phyloP scores from a whole-genome alignment of 2,113 vertebrate species.

The Emydura subglobosa region DNA sequence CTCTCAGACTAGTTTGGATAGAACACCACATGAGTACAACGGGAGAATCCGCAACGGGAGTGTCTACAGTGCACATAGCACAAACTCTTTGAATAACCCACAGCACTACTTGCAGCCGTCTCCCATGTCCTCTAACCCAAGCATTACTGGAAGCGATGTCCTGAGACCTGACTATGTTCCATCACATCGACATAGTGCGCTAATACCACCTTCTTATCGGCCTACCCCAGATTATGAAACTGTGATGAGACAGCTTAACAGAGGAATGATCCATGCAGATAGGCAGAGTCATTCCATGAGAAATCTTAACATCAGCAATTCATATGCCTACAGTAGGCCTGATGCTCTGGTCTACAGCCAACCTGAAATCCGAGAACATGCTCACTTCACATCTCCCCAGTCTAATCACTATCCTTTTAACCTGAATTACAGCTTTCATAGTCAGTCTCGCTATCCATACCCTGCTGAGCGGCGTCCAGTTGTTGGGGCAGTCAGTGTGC shows the following conservation, averaged over 20 bases:
- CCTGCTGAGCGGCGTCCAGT: constrained; percentile 89
- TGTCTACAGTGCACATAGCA: constrained; percentile 97
- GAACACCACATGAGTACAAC: constrained; percentile 88
- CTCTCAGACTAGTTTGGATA: constrained; percentile 96
- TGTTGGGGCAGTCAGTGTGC: constrained; percentile 95
- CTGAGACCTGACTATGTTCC: constrained; percentile 91
- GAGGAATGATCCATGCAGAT: constrained; percentile 82
- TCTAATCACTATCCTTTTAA: constrained; percentile 87
- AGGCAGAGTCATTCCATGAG: constrained; percentile 95
- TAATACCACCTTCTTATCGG: constrained; percentile 95
- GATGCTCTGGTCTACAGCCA: constrained; percentile 98
- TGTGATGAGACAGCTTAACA: constrained; percentile 94
- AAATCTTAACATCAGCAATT: constrained; percentile 93
- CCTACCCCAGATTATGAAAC: constrained; percentile 97
- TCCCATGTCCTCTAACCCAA: constrained; percentile 97
- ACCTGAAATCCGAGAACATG: constrained; percentile 94
- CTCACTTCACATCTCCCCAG: constrained; percentile 75
- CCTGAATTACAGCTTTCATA: constrained; percentile 94
- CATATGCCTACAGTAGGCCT: constrained; percentile 93
- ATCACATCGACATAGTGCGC: constrained; percentile 92
- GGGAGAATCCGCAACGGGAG: constrained; percentile 95
- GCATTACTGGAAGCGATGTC: constrained; percentile 94
- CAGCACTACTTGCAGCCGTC: constrained; percentile 95
- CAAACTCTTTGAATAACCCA: constrained; percentile 94
- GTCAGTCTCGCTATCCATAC: constrained; percentile 90